Conservation (phyloP, 1,140 invertebrate genomes). For the Ridgeia piscesae region DNA sequence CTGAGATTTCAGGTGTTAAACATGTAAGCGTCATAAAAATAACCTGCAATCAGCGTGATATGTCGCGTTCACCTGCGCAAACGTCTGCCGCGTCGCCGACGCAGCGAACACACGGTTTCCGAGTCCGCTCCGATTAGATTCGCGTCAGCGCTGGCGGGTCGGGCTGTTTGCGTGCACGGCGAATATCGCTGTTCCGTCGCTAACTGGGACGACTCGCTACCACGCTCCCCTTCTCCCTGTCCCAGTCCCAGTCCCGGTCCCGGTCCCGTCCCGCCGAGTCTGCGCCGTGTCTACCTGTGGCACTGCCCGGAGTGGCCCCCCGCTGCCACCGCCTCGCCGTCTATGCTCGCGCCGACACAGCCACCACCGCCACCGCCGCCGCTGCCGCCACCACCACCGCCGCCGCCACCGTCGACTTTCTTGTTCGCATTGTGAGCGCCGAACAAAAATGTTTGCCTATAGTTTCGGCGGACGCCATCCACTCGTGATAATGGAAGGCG, state of each 20-base stretch:
- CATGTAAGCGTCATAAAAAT: neutral
- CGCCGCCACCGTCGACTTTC: neutral
- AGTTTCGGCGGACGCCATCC: neutral
- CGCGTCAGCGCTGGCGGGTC: neutral
- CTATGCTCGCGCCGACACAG: neutral
- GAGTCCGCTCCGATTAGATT: neutral
- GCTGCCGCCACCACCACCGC: no score
- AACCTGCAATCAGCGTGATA: neutral
- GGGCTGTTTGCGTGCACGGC: neutral
- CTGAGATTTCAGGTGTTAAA: neutral
- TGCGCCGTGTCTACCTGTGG: neutral
- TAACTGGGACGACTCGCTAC: neutral
- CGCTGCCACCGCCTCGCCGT: neutral
- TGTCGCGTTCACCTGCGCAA: neutral
- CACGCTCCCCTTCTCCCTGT: neutral
- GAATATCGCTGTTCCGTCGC: neutral
- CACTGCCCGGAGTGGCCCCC: neutral
- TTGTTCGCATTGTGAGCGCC: neutral
- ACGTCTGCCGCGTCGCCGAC: no score
- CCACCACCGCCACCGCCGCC: no score
- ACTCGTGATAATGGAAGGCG: neutral
- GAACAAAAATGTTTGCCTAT: neutral
- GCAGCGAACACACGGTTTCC: neutral
- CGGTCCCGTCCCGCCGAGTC: neutral
- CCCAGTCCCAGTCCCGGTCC: neutral